Percentiles rank a stretch among this genome's conserved stretches.
Evolutionary conservation across 2,797 vertebrate species (phyloP).

Genomic region (Channa striata): DNA sequence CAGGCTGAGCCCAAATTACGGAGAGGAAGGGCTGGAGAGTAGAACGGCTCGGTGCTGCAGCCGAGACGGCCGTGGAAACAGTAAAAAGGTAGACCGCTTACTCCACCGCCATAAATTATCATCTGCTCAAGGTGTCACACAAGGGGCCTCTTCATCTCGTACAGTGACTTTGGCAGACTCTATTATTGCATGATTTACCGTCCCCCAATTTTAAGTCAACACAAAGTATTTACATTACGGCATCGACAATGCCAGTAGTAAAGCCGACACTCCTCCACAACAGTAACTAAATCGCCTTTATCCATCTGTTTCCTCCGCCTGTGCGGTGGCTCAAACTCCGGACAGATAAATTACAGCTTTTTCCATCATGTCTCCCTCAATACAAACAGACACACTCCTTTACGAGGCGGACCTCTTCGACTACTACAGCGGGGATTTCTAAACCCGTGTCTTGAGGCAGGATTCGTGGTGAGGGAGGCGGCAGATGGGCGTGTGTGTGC

Average conservation of each 20-base stretch:
- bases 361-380: conserved; percentile 73
- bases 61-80: conserved; percentile 44
- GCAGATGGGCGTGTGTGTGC: conserved; percentile 62
- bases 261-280: conserved; percentile 60
- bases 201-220: conserved; percentile 63
- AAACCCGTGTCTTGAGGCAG: conserved; percentile 70
- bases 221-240: conserved; percentile 57
- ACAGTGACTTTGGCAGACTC: conserved; percentile 49
- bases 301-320: conserved; percentile 72
- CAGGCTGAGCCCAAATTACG: conserved; percentile 59
- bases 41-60: conserved; percentile 51
- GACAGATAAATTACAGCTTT: conserved; percentile 70
- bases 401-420: conserved; percentile 62
- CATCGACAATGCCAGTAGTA: conserved; percentile 49
- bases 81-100: conserved; percentile 50
- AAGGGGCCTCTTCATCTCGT: conserved; percentile 66
- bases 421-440: conserved; percentile 64
- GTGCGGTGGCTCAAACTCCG: conserved; percentile 46
- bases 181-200: conserved; percentile 51
- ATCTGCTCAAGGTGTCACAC: conserved; percentile 65
- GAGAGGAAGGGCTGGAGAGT: conserved; percentile 62
- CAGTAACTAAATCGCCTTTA: conserved; percentile 63
- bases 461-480: conserved; percentile 62
- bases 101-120: conserved; percentile 63
- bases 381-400: conserved; percentile 72